Conservation (phyloP, 2,113 vertebrate species). For the Sinocyclocheilus maitianheensis region DNA sequence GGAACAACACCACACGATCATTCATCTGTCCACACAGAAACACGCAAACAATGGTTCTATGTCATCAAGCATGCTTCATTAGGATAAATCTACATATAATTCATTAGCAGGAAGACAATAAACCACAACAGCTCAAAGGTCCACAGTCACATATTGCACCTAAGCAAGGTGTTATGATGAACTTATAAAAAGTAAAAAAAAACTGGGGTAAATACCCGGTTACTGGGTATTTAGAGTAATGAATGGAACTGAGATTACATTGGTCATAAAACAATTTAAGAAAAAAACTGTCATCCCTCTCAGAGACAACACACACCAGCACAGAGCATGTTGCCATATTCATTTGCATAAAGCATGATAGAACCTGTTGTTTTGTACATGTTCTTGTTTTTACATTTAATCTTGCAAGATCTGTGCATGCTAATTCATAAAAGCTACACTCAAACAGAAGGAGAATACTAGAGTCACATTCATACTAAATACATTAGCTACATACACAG, state of each 20-base stretch:
- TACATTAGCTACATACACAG: not conserved
- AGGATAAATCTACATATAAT: conserved; percentile 8
- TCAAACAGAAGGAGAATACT: not conserved
- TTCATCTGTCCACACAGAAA: conserved; percentile 32
- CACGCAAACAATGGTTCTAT: conserved; percentile 27
- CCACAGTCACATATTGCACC: not conserved
- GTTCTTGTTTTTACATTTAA: conserved; percentile 13
- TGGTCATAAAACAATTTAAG: not conserved
- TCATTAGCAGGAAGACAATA: not conserved
- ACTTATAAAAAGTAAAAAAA: not conserved
- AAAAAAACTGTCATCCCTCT: not conserved
- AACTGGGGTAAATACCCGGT: not conserved
- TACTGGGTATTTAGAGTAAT: not conserved
- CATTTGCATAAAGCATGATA: not conserved
- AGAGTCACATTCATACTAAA: not conserved
- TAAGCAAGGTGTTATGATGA: not conserved
- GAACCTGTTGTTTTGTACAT: conserved; percentile 10
- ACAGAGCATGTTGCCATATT: not conserved
- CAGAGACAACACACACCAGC: not conserved
- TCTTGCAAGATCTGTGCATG: not conserved
- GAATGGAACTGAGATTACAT: not conserved
- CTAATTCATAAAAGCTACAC: not conserved
- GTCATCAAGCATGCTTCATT: not conserved
- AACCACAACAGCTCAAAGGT: not conserved
- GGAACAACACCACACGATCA: conserved; percentile 47